phyloP scores from a whole-genome alignment of 2,113 vertebrate species.

The Rhinolophus ferrumequinum region DNA sequence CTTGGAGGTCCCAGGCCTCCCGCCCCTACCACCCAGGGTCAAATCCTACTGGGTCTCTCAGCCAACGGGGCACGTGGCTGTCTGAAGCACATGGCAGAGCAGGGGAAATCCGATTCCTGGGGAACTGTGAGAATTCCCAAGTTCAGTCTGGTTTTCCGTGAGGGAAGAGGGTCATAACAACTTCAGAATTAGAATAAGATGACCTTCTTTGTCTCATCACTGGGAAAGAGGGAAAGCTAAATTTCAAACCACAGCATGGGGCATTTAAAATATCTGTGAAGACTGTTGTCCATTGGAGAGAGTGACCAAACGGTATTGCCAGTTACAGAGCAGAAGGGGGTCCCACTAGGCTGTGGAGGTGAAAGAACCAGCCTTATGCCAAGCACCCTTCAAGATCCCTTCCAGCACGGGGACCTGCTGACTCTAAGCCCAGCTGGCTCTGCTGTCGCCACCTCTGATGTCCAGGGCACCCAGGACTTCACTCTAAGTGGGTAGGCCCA shows the following conservation, averaged over 20 bases:
- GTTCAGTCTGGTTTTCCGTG: neutral
- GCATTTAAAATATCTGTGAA: neutral
- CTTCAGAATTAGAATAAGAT: neutral
- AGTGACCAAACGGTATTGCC: neutral
- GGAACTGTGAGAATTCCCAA: neutral
- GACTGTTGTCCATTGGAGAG: neutral
- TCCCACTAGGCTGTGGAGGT: neutral
- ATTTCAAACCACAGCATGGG: neutral
- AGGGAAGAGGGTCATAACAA: neutral
- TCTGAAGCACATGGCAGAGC: neutral
- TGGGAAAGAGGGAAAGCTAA: conserved; percentile 7
- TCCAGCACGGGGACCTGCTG: neutral
- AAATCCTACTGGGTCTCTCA: neutral
- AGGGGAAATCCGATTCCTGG: neutral
- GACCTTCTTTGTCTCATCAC: neutral
- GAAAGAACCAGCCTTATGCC: neutral
- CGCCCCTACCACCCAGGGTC: neutral
- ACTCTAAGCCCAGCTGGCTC: neutral
- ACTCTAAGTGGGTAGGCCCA: neutral
- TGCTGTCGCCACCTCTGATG: neutral
- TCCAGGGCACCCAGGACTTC: neutral
- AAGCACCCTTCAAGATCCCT: neutral
- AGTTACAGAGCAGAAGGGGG: neutral
- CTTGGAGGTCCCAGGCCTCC: neutral
- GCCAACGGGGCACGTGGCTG: neutral